Evolutionary conservation across 1,140 invertebrate species (phyloP).

Genomic region (Oscheius sp.): DNA sequence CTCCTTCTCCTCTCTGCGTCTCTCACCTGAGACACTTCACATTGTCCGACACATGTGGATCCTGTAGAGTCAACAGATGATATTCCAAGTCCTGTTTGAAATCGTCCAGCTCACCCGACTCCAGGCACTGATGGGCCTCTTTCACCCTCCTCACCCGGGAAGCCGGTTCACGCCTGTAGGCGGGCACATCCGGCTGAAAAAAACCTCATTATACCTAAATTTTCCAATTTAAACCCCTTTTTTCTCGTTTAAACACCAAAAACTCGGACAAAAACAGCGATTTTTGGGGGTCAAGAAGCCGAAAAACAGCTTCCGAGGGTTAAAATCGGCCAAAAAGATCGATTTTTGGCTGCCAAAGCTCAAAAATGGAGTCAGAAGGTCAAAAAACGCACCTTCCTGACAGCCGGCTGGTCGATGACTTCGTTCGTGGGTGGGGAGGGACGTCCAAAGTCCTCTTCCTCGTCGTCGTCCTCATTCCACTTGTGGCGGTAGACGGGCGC

Average conservation of each 20-base stretch:
- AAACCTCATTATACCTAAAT: no score
- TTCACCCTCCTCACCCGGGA: constrained; percentile 40
- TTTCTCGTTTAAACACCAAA: no score
- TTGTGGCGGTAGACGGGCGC: constrained; percentile 22
- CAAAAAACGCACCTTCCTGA: no score
- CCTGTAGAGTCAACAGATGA: constrained; percentile 38
- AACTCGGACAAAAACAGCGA: neutral
- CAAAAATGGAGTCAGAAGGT: no score
- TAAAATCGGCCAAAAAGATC: no score
- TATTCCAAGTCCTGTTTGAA: constrained; percentile 49
- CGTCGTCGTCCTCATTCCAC: constrained; percentile 16
- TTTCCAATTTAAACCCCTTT: no score
- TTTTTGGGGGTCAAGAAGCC: neutral
- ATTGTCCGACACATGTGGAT: constrained; percentile 29
- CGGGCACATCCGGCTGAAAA: no score
- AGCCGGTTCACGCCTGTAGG: neutral
- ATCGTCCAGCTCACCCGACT: constrained; percentile 48
- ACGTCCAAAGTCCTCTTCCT: constrained; percentile 17
- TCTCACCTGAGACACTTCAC: constrained; percentile 45
- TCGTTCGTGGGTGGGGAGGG: no score
- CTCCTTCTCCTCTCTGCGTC: no score
- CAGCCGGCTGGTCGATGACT: no score
- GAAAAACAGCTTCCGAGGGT: no score
- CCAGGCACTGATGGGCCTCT: constrained; percentile 40
- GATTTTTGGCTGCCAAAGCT: no score